Evolutionary conservation across 2,797 vertebrate species (phyloP), one percentile per base, ranked within the genome.

Genomic region (Urocyon cinereoargenteus): DNA sequence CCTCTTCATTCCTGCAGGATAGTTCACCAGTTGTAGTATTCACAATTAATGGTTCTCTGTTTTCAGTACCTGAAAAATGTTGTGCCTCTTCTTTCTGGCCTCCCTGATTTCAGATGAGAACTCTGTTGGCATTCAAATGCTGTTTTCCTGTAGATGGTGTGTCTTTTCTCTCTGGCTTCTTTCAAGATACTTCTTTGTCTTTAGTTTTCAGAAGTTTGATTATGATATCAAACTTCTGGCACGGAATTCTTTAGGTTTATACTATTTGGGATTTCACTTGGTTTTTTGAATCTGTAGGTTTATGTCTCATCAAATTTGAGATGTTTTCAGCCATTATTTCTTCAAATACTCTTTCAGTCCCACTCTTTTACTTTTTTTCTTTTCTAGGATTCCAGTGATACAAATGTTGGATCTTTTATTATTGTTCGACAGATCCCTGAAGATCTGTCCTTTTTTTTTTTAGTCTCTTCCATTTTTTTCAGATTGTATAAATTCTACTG

Each of bases 171-270:
- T 72, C n/a, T 93, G 11, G 28, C 28, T 79, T 13, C 4, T 93
- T 93, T 93, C 34, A 89, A 89, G 19, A 59, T 92, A 49, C n/a
- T 18, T 90, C 18, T 78, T 77, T 95, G 24, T 75, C 22, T 91
- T 90, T n/a, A 45, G 70, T 79, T 78, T 85, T 89, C 40, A 72
- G 55, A 93, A 55, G 5, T 68, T 77, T 93, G 45, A 84, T 68
- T 84, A 53, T 45, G 34, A 34, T 81, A 6, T 79, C 9, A 45
- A 45, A 45, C 40, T 45, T 78, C 53, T 93, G 34, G 26, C 1
- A 3, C 18, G 61, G 53, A 45, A 18, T 70, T 81, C 22, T 53
- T 73, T 64, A 72, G 51, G 11, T 83, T 81, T 93, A 49, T 68
- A 36, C 36, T 86, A 7, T 81, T 61, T 61, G 59, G 5, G 88